Percentiles rank a stretch among this genome's conserved stretches.
These are phyloP conservation scores for Dolichopus griseipennis DNA, from an alignment of 2,888 invertebrate species.

Conservation along the genomic window DNA sequence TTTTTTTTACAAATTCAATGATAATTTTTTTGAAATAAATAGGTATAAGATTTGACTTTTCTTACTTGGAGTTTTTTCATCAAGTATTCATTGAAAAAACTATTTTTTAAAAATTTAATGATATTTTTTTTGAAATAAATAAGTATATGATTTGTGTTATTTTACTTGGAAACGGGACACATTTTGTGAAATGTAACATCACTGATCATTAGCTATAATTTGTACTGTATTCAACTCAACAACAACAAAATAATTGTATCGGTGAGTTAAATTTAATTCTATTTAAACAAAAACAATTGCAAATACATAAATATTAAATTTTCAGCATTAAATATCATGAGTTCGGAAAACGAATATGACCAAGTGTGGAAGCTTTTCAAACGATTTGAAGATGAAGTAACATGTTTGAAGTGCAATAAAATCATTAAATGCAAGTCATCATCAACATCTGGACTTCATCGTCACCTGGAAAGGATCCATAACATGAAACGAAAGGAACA, in stretches of 20 bases:
- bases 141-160: neutral
- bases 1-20: conserved; percentile 7
- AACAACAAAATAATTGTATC: conserved; percentile 9
- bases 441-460: conserved; percentile 12
- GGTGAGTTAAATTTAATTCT: neutral
- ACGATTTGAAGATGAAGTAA: conserved; percentile 4
- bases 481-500: conserved; percentile 11
- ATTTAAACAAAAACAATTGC: neutral
- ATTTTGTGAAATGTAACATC: conserved; percentile 9
- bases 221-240: conserved; percentile 8
- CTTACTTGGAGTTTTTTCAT: conserved; percentile 4
- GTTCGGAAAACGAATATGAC: conserved; percentile 7
- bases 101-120: conserved; percentile 9
- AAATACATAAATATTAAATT: conserved; percentile 9
- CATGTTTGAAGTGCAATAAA: conserved; percentile 9
- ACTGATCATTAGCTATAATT: conserved; percentile 7
- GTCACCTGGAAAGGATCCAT: conserved; percentile 8
- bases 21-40: neutral
- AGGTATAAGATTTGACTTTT: neutral
- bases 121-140: conserved; percentile 3
- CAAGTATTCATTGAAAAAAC: conserved; percentile 7
- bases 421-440: conserved; percentile 9
- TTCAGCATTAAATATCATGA: conserved; percentile 7
- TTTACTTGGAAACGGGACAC: conserved; percentile 9
- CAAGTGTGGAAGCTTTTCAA: conserved; percentile 12